Evolutionary conservation across 35 echinoderm and acorn worm species (phyloP).

Genomic region (Stichopus chloronotus): DNA sequence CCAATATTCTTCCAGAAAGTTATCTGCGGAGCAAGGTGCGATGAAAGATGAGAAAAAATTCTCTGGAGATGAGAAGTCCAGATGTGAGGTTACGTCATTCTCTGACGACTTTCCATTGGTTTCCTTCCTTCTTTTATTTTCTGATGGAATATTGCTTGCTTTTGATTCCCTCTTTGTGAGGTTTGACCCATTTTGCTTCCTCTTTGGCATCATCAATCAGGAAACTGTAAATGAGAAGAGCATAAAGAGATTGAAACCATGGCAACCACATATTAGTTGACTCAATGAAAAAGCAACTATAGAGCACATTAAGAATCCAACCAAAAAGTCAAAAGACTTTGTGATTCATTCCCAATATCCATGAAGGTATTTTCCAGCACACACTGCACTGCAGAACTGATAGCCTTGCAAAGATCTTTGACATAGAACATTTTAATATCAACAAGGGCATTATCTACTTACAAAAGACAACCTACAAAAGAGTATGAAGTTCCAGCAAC

Average conservation of each 20-base stretch:
- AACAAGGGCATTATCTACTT: too few species aligned
- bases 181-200: not conserved
- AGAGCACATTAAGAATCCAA: too few species aligned
- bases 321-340: too few species aligned
- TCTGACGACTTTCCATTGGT: not conserved
- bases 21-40: constrained; percentile 38
- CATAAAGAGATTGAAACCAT: not conserved
- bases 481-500: too few species aligned
- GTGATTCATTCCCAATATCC: too few species aligned
- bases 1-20: constrained; percentile 84
- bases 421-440: too few species aligned
- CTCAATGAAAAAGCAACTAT: too few species aligned
- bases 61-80: constrained; percentile 55
- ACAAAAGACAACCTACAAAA: too few species aligned
- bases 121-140: not conserved
- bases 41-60: constrained; percentile 64
- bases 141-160: not conserved
- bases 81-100: not conserved
- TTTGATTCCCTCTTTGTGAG: not conserved
- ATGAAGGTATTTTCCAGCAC: too few species aligned
- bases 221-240: not conserved
- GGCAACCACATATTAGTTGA: too few species aligned
- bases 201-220: constrained; percentile 27
- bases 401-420: too few species aligned
- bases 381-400: too few species aligned